phyloP scores from a whole-genome alignment of 2,113 vertebrate genomes.

The Riparia riparia region DNA sequence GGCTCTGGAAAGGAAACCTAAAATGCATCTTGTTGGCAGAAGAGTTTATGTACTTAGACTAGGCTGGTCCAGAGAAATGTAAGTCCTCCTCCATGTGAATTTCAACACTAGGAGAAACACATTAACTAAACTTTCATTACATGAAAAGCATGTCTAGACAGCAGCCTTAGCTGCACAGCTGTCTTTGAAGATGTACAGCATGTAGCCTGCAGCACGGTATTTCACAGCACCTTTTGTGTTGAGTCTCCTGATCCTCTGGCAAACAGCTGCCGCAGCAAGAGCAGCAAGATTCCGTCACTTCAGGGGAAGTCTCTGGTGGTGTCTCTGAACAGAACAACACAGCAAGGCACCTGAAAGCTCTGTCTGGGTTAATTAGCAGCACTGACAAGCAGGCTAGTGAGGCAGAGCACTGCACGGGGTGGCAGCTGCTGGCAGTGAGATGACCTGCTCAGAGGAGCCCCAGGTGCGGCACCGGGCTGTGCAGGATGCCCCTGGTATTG shows the following conservation, averaged over 20 bases:
- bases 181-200: not conserved
- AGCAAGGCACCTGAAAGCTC: not conserved
- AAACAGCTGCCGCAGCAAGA: conserved; percentile 7
- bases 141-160: conserved; percentile 41
- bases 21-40: not conserved
- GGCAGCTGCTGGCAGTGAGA: not conserved
- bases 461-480: not conserved
- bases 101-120: not conserved
- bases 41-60: not conserved
- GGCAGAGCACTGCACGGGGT: not conserved
- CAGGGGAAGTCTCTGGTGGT: not conserved
- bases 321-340: not conserved
- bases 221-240: not conserved
- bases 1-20: not conserved
- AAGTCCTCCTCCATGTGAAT: not conserved
- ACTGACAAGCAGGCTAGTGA: not conserved
- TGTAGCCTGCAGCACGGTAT: not conserved
- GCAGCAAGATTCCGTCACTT: not conserved
- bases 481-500: not conserved
- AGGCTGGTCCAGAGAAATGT: not conserved
- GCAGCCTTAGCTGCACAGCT: not conserved
- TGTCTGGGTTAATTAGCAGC: conserved; percentile 14
- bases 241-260: conserved; percentile 31
- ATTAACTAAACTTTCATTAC: not conserved
- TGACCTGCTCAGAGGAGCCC: not conserved